Percentiles rank a stretch among this genome's conserved stretches.
Conservation (phyloP, 2,888 invertebrate genomes). For the Xylota segnis region DNA sequence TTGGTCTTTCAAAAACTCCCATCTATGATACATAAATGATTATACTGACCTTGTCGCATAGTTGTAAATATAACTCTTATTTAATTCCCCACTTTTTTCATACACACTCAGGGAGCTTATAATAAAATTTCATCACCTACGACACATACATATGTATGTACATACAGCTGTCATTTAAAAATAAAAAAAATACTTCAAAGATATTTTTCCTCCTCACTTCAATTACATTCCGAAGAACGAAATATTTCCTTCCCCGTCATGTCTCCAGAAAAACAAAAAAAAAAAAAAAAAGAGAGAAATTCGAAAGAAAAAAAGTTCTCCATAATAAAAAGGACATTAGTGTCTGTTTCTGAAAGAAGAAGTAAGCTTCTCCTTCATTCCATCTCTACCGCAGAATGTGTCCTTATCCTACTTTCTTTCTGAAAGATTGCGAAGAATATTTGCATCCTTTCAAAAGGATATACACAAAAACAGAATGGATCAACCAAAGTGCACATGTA, state of each 20-base stretch:
- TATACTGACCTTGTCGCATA: too few relatives aligned
- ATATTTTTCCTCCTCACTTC: not conserved
- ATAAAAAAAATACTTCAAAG: not conserved
- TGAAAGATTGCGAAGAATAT: not conserved
- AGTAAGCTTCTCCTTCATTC: not conserved
- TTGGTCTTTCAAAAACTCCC: too few relatives aligned
- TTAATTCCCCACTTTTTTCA: too few relatives aligned
- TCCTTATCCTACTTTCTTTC: not conserved
- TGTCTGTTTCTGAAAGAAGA: not conserved
- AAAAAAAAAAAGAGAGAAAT: too few relatives aligned
- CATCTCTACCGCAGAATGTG: not conserved
- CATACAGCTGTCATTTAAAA: too few relatives aligned
- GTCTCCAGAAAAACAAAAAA: too few relatives aligned
- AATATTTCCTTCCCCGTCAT: not conserved
- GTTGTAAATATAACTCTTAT: too few relatives aligned
- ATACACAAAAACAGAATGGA: not conserved
- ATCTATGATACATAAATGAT: too few relatives aligned
- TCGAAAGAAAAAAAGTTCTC: not conserved
- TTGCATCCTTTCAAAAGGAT: constrained; percentile 5
- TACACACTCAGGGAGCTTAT: too few relatives aligned
- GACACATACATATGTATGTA: too few relatives aligned
- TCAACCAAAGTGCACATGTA: constrained; percentile 17
- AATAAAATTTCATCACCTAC: too few relatives aligned
- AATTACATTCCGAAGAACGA: not conserved
- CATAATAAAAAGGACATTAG: not conserved